Percentiles rank a stretch among this genome's conserved stretches.
These are phyloP conservation scores for Pica pica DNA, from an alignment of 2,113 vertebrate species.

Conservation along the genomic window DNA sequence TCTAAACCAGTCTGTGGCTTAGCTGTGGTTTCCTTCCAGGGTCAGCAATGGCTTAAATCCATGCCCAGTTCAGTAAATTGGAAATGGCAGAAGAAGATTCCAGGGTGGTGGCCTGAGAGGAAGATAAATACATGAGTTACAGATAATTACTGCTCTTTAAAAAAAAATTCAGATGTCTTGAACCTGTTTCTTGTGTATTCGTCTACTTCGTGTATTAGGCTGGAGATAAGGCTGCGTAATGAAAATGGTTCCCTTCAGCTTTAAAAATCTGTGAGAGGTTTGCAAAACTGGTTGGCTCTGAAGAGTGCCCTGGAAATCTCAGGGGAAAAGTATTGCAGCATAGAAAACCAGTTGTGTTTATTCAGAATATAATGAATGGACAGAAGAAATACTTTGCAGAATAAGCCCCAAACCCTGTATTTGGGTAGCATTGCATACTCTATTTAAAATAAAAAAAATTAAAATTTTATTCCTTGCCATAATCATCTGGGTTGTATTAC, in stretches of 20 bases:
- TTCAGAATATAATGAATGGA: not conserved
- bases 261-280: not conserved
- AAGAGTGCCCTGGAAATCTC: not conserved
- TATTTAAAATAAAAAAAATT: not conserved
- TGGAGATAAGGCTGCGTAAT: not conserved
- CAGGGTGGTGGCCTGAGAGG: not conserved
- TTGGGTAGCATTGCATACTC: not conserved
- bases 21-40: slow-evolving; percentile 40
- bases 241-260: not conserved
- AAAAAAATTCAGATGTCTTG: not conserved
- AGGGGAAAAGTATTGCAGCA: not conserved
- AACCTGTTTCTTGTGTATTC: not conserved
- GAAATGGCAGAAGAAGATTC: slow-evolving; percentile 47
- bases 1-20: slow-evolving; percentile 3
- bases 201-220: not conserved
- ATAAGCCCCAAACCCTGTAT: not conserved
- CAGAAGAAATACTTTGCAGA: not conserved
- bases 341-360: not conserved
- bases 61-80: slow-evolving; percentile 36
- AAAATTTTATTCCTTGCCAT: not conserved
- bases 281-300: not conserved
- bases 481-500: not conserved
- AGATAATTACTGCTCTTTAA: slow-evolving; percentile 1
- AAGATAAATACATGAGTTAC: slow-evolving; percentile 19
- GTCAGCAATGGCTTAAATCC: slow-evolving; percentile 56